Conservation (phyloP, 2,888 invertebrate species). For the Rhogogaster chlorosoma region DNA sequence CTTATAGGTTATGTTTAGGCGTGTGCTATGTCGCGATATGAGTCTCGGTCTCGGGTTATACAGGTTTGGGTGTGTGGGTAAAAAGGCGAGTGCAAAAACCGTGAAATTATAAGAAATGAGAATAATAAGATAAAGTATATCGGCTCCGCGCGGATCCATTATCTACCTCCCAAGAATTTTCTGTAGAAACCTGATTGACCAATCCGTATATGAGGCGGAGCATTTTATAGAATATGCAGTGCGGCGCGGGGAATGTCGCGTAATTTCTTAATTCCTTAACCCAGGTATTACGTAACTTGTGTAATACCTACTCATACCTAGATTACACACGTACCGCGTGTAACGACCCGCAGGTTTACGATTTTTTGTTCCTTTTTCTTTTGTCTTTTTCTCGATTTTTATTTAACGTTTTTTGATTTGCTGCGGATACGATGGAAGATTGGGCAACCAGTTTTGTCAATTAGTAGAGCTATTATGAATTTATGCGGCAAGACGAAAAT, state of each 20-base stretch:
- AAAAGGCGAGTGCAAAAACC: slow-evolving; percentile 29
- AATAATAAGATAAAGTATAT: slow-evolving; percentile 21
- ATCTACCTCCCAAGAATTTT: not conserved
- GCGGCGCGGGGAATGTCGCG: slow-evolving; percentile 1
- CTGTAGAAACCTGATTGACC: not conserved
- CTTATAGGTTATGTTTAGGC: not conserved
- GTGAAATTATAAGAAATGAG: slow-evolving; percentile 41
- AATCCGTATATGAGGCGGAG: not conserved
- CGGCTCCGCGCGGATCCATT: not conserved
- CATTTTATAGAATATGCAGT: not conserved
- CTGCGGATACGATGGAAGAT: slow-evolving; percentile 51
- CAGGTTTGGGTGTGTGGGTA: not conserved
- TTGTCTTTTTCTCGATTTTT: slow-evolving; percentile 11
- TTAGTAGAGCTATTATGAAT: slow-evolving; percentile 50
- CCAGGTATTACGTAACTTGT: slow-evolving; percentile 4
- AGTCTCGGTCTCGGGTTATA: not conserved
- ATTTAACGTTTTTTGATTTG: slow-evolving; percentile 52
- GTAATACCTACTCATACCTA: not conserved
- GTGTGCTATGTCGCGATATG: not conserved
- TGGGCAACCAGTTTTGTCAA: slow-evolving; percentile 49
- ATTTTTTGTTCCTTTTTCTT: slow-evolving; percentile 46
- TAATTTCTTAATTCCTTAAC: slow-evolving; percentile 40
- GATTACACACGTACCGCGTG: not conserved
- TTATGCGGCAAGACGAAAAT: slow-evolving; percentile 46
- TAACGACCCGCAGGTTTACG: not conserved